phyloP scores from a whole-genome alignment of 2,888 invertebrate genomes.

The Lymantria dispar region DNA sequence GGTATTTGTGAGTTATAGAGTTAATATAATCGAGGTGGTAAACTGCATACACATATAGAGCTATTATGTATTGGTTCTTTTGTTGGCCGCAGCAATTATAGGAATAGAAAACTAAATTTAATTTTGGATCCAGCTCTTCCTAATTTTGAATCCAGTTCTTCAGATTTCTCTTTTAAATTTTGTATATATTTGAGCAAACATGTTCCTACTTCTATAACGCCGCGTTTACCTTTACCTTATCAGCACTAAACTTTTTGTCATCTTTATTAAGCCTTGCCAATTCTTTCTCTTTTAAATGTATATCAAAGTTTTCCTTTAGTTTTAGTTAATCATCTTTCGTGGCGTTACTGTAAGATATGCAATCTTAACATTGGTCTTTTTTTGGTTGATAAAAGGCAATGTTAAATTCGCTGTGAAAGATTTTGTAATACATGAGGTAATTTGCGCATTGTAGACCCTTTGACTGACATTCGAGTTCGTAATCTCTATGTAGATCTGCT shows the following conservation, averaged over 20 bases:
- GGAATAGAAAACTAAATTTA: slow-evolving; percentile 3
- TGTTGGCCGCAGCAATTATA: slow-evolving; percentile 4
- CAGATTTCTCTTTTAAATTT: too few species aligned
- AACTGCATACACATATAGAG: slow-evolving; percentile 7
- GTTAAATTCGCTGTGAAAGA: too few species aligned
- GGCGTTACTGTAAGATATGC: slow-evolving; percentile 17
- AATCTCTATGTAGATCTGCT: neutral
- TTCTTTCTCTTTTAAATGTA: slow-evolving; percentile 13
- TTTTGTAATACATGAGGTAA: too few species aligned
- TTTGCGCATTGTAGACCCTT: too few species aligned
- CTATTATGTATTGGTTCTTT: slow-evolving; percentile 14
- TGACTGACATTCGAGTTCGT: too few species aligned
- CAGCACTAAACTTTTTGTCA: slow-evolving; percentile 10
- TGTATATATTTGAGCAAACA: too few species aligned
- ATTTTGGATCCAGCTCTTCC: slow-evolving; percentile 1
- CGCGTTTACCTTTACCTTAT: neutral
- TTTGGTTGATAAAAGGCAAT: slow-evolving; percentile 22
- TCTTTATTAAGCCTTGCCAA: slow-evolving; percentile 20
- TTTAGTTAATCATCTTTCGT: slow-evolving; percentile 6
- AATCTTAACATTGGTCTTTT: slow-evolving; percentile 29
- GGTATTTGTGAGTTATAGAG: too few species aligned
- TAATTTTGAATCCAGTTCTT: neutral
- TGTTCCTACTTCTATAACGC: too few species aligned
- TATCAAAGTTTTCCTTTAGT: slow-evolving; percentile 10
- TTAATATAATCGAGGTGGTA: too few species aligned